These are phyloP conservation scores for Eubasilissa regina DNA, from an alignment of 1,140 invertebrate species.

Conservation along the genomic window DNA sequence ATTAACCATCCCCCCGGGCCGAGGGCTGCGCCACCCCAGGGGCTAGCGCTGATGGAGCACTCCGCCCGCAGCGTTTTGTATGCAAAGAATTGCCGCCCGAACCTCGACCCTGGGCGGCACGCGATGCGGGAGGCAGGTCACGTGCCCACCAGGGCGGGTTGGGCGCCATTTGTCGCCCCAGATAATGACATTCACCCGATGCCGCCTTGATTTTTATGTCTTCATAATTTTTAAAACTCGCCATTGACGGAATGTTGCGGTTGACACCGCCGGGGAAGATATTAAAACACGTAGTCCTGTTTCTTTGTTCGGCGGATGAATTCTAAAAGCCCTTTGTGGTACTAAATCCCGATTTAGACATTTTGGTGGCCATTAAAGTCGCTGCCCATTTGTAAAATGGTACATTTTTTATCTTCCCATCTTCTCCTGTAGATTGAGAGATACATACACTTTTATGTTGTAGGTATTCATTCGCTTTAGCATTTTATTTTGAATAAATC, in stretches of 20 bases:
- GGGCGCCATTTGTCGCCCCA: not conserved
- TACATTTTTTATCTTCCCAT: constrained; percentile 17
- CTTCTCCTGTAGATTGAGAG: not conserved
- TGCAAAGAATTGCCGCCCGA: constrained; percentile 40
- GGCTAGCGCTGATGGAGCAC: constrained; percentile 35
- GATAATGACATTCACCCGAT: constrained; percentile 54
- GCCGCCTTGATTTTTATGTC: constrained; percentile 56
- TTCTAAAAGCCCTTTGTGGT: constrained; percentile 29
- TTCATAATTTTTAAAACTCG: constrained; percentile 54
- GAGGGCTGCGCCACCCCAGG: not conserved
- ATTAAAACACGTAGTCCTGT: constrained; percentile 50
- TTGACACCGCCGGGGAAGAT: constrained; percentile 14
- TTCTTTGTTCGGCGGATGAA: constrained; percentile 45
- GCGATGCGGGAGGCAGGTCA: constrained; percentile 45
- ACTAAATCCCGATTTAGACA: constrained; percentile 25
- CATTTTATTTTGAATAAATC: too few relatives aligned
- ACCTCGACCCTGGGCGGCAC: constrained; percentile 7
- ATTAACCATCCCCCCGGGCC: too few relatives aligned
- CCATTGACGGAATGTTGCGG: constrained; percentile 35
- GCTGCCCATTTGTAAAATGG: constrained; percentile 29
- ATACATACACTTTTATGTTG: too few relatives aligned
- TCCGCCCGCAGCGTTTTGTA: constrained; percentile 48
- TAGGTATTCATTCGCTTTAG: too few relatives aligned
- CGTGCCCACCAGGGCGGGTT: constrained; percentile 34
- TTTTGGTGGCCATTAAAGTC: constrained; percentile 26